A percentile compares a stretch with the other conserved stretches of the same genome.
These are phyloP conservation scores for Lepidurus couesii DNA, from an alignment of 1,140 invertebrate species.

Conservation along the genomic window DNA sequence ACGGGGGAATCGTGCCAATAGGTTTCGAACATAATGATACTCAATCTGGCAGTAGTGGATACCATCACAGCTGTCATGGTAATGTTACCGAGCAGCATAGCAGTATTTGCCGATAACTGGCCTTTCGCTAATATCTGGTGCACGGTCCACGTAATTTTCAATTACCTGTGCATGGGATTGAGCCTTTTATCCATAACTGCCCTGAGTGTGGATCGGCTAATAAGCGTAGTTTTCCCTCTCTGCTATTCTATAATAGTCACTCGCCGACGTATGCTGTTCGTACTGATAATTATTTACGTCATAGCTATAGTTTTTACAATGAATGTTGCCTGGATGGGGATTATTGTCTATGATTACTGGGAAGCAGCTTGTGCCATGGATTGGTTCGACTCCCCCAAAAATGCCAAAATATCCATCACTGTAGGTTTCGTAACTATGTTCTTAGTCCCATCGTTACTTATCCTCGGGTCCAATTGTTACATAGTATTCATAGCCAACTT, in stretches of 20 bases:
- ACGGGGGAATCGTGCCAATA: not conserved
- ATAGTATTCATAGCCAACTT: conserved; percentile 37
- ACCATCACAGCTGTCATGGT: conserved; percentile 41
- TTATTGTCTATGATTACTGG: conserved; percentile 46
- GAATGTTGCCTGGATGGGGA: conserved; percentile 40
- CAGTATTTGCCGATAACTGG: conserved; percentile 39
- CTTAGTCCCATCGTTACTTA: conserved; percentile 41
- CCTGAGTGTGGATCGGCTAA: conserved; percentile 45
- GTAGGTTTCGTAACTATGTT: conserved; percentile 45
- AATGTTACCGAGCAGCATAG: conserved; percentile 41
- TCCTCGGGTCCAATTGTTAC: conserved; percentile 41
- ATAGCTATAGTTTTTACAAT: conserved; percentile 34
- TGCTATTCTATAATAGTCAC: conserved; percentile 38
- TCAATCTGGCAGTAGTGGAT: conserved; percentile 42
- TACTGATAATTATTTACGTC: conserved; percentile 25
- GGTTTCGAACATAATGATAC: conserved; percentile 34
- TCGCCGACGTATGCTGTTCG: conserved; percentile 24
- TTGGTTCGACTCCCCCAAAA: conserved; percentile 40
- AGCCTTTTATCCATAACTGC: conserved; percentile 50
- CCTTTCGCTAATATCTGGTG: conserved; percentile 49
- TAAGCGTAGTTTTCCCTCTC: conserved; percentile 41
- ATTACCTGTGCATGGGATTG: conserved; percentile 51
- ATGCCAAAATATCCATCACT: conserved; percentile 41
- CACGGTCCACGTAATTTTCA: conserved; percentile 53
- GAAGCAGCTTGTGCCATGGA: conserved; percentile 45